Base-by-base conservation (phyloP, 2,888 invertebrate genomes). In the Athripsodes cinereus region DNA sequence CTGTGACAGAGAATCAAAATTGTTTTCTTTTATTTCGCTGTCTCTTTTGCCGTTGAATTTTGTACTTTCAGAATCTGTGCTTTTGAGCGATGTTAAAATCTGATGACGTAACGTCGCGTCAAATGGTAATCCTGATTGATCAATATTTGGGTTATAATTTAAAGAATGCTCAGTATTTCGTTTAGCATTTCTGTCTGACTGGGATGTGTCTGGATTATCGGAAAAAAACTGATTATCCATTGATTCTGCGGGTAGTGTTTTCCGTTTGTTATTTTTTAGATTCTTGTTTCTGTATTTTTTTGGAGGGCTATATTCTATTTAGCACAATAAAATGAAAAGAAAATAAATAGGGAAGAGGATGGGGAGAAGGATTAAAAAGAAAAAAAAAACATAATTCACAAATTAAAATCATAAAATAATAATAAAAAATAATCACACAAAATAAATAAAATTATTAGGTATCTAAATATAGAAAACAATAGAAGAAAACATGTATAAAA, bases 21-120 rank as follows among this genome's bases (percentile, higher is more conserved):
- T 50, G 2, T 20, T 18, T 11, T 26, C 47, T 49, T 34, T 22
- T 5, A 20, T 13, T n/a, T 26, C 26, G n/a, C 22, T 52, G n/a
- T 62, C 62, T 19, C 62, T 51, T 21, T 61, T 59, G 8, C 51
- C 40, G 10, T 53, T 52, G 6, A 46, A 18, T 51, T 62, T 60
- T 3, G 53, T 18, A n/a, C 18, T 5, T 46, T 21, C 49, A 22
- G 60, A 48, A 35, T 60, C 59, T 10, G 55, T 58, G 65, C 67
- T 74, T 66, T 71, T 70, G 59, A 73, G 70, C 64, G 71, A 74
- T 44, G 72, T 75, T 65, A 78, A 70, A 40, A 62, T 74, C 68
- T 64, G 74, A 70, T 66, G 72, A 13, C 40, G 3, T 13, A 40
- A 3, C 40, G 40, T n/a, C 69, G 2, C 46, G 71, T 66, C 2